Base-by-base conservation (phyloP, 2,113 vertebrate species). In the Phrynosoma blainvillii region DNA sequence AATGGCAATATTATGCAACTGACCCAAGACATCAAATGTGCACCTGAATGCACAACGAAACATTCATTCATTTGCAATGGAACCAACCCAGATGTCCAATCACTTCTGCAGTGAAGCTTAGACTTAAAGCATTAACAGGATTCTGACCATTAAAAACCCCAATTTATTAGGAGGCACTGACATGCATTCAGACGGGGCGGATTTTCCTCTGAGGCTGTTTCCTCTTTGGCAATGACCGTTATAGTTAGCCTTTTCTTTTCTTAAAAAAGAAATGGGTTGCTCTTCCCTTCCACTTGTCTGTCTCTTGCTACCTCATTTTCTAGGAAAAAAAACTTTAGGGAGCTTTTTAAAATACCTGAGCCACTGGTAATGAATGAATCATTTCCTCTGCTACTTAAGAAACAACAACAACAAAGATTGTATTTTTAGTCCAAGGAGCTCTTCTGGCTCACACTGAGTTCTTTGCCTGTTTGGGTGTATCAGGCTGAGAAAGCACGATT, bases 261-360 rank as follows among this genome's bases (percentile, higher is more conserved):
- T 47, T 47, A 47, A 47, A 47, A 47, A 47, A 81, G 62, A 14
- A 86, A 89, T 78, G 47, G 1, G 47, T 85, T 85, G 76, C 89
- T 71, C 77, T 79, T 91, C 80, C 90, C 85, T 70, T 85, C n/a
- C 16, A 56, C 42, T 56, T 74, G 36, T 36, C 52, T 84, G 2
- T 74, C 70, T 74, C 70, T 14, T 47, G 7, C 71, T 25, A 86
- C 27, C 82, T 88, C 93, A 94, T 90, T 76, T 93, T 93, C 91
- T 93, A 93, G 89, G 92, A 92, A 94, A 36, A 36, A 36, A 91
- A 88, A 82, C 81, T 95, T 94, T 92, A 93, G 96, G 95, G 88
- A 92, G 89, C 89, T 91, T 89, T 91, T 93, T 94, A 92, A 97
- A 96, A 96, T 95, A 94, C 93, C 93, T 94, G 89, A 91, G 89